Evolutionary conservation across 2,888 invertebrate genomes (phyloP), one percentile per base, ranked within the genome.

Genomic region (Bhutanitis thaidina): DNA sequence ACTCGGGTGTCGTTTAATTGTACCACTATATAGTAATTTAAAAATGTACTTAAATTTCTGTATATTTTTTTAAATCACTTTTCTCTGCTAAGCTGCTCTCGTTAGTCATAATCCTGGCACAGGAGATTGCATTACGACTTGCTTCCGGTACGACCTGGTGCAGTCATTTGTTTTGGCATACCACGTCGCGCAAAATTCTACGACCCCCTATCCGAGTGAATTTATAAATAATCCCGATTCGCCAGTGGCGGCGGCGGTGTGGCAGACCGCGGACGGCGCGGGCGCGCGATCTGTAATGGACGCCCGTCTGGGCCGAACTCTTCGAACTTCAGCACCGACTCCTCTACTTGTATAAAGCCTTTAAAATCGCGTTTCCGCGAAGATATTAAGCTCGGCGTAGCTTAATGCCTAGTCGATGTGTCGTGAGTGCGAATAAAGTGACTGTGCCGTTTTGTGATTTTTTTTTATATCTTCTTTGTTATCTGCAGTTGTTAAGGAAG

Each of bases 261-360:
- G 85, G 80, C 73, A 73, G 75, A 78, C 86, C 87, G 87, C 89
- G 87, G 86, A 86, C 87, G 82, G 80, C 87, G 89, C 90, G 90
- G 90, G 88, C 90, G 90, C 91, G 84, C 84, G 73, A 69, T 63
- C 73, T 71, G 67, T 60, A 68, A 72, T 72, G 72, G 69, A 68
- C 74, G 75, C 69, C 72, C 78, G 73, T 67, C 75, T 69, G 70
- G 77, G 71, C 61, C 75, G 72, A 32, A 82, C 81, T 80, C 81
- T 75, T 30, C 59, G 49, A 67, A 70, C 49, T 59, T 54, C 59
- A 60, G 57, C 60, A 58, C 52, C 54, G 56, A 57, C 56, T 54
- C 49, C 41, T 39, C 39, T 36, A 44, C 47, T 30, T 37, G 40
- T 40, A 52, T 52, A 51, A 53, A 54, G 51, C 46, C 43, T 43